Base-by-base conservation (phyloP, 2,113 vertebrate genomes). In the Nyctereutes procyonoides region DNA sequence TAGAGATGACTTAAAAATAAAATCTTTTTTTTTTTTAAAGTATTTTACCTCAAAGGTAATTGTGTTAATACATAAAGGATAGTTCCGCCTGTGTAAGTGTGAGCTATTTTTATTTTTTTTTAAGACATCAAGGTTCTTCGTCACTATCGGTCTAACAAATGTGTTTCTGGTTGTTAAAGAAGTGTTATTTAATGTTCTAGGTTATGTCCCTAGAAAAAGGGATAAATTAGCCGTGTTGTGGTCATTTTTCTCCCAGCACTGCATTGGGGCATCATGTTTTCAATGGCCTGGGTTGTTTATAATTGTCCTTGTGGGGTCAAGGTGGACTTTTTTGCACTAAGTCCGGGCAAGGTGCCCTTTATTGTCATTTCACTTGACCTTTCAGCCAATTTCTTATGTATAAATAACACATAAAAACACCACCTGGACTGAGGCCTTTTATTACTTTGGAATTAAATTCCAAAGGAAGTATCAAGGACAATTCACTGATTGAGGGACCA, bases 321-420 rank as follows among this genome's bases (percentile, higher is more conserved):
- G 80, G 93, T 88, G 88, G 60, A n/a, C 73, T 91, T 96, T 94
- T 91, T 82, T 67, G 51, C 48, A 73, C 19, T 2, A 58, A 20
- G 35, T 84, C 91, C 74, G 94, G 94, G 90, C 90, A 84, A 8
- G 35, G 10, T 83, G 90, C 96, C 91, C 56, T 97, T 88, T 81
- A 96, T 96, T 98, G 97, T 97, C 85, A 73, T 96, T 79, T 43
- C 11, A 32, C 56, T 73, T 97, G 94, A 93, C 93, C 84, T 97
- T 95, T 95, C 17, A 51, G 69, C 58, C 79, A 60, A 48, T 81
- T 91, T 97, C 43, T 96, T 80, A 67, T 43, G 14, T 77, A 76
- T 77, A 95, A 97, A 95, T 92, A 97, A 60, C 53, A 95, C 24
- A 38, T 14, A 74, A 83, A 94, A 93, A 92, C 60, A 85, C 30